These are phyloP conservation scores for Hirudinaria manillensis DNA, from an alignment of 2,888 invertebrate species.

Conservation along the genomic window DNA sequence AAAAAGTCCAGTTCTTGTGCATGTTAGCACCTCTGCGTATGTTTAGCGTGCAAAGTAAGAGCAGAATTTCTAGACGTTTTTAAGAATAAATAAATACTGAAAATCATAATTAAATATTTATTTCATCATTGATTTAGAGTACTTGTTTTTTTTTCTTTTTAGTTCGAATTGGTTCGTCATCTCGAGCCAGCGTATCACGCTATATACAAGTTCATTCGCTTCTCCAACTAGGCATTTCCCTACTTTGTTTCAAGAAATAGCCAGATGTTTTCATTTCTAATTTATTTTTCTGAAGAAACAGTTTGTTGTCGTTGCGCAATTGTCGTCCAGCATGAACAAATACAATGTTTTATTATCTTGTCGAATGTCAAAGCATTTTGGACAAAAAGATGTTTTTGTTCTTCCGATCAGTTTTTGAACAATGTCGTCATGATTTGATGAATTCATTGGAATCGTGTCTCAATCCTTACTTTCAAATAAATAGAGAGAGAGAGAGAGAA, in stretches of 20 bases:
- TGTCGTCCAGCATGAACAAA: too few species aligned
- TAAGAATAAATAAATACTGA: neutral
- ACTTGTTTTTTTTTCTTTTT: conserved; percentile 16
- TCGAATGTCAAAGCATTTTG: too few species aligned
- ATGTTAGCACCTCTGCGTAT: neutral
- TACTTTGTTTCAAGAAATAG: conserved; percentile 11
- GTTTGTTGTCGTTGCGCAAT: too few species aligned
- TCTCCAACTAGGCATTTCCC: conserved; percentile 13
- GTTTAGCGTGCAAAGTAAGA: neutral
- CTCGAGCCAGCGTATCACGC: conserved; percentile 16
- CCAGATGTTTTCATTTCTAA: too few species aligned
- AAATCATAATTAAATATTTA: conserved; percentile 8
- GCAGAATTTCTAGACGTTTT: neutral
- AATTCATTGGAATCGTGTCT: too few species aligned
- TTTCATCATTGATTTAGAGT: neutral
- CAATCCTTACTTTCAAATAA: too few species aligned
- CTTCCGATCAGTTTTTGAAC: too few species aligned
- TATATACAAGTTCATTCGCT: conserved; percentile 12
- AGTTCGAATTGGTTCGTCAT: conserved; percentile 27
- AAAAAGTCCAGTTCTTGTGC: neutral
- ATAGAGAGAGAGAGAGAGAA: too few species aligned
- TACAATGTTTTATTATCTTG: too few species aligned
- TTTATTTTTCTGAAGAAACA: too few species aligned
- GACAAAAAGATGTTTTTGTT: too few species aligned
- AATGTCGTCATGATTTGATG: too few species aligned